Percentiles rank a stretch among this genome's conserved stretches.
Conservation (phyloP, 1,140 invertebrate genomes). For the Pristionchus pacificus region DNA sequence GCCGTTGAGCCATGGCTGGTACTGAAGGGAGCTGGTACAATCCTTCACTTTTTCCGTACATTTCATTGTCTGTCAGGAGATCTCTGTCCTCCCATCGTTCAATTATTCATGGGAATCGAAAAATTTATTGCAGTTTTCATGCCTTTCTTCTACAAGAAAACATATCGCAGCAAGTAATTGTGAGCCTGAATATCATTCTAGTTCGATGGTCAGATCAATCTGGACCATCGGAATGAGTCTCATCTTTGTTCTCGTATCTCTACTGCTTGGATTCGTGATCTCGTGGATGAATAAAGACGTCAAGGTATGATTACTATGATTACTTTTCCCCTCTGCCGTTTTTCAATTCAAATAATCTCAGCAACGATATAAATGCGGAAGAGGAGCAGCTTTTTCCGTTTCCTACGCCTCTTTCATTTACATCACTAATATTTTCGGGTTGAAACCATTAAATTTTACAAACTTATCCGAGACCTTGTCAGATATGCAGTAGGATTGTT, state of each 20-base stretch:
- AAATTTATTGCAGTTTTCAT: constrained; percentile 20
- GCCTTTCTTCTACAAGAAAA: constrained; percentile 19
- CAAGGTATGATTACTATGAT: constrained; percentile 8
- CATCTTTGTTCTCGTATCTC: not conserved
- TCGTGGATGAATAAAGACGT: constrained; percentile 10
- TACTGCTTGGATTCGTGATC: not conserved
- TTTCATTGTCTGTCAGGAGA: constrained; percentile 8
- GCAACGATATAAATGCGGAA: constrained; percentile 20
- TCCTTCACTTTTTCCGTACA: not conserved
- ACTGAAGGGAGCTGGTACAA: constrained; percentile 29
- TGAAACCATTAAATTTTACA: not conserved
- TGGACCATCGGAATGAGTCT: constrained; percentile 4
- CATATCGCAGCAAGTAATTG: not conserved
- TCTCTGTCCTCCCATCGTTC: constrained; percentile 17
- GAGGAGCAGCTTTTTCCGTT: constrained; percentile 24
- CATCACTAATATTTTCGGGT: constrained; percentile 14
- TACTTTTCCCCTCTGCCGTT: no score
- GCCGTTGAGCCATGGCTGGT: constrained; percentile 29
- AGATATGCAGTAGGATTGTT: not conserved
- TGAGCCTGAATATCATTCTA: not conserved
- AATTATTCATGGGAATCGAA: constrained; percentile 25
- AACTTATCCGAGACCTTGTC: no score
- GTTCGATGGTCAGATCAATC: not conserved
- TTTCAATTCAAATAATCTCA: no score
- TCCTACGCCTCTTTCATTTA: constrained; percentile 24